Evolutionary conservation across 2,113 vertebrate genomes (phyloP).

Genomic region (Entosphenus tridentatus): DNA sequence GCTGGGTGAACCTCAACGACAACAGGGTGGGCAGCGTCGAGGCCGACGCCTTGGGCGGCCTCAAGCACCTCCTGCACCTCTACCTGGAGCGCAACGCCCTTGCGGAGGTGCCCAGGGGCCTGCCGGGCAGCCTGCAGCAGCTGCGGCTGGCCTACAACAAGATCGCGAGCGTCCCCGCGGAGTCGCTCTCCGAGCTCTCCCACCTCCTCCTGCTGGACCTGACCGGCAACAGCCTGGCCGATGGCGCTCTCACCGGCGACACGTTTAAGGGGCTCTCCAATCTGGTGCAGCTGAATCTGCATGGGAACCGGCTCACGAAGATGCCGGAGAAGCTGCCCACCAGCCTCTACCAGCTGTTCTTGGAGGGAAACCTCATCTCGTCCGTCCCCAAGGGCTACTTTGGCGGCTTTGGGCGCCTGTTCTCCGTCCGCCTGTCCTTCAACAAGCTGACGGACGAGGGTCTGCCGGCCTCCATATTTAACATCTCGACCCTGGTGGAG

Average conservation of each 20-base stretch:
- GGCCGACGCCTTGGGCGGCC: constrained; percentile 45
- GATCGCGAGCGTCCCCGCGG: constrained; percentile 56
- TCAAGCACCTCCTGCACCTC: constrained; percentile 54
- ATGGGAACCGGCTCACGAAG: constrained; percentile 56
- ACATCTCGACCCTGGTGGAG: constrained; percentile 62
- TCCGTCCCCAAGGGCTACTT: constrained; percentile 68
- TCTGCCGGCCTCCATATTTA: constrained; percentile 62
- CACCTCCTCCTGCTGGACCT: constrained; percentile 69
- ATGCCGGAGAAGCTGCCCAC: constrained; percentile 57
- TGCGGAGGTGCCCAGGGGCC: constrained; percentile 50
- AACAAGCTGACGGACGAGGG: constrained; percentile 72
- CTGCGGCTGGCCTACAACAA: constrained; percentile 57
- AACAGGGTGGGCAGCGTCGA: constrained; percentile 51
- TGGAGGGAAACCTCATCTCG: constrained; percentile 70
- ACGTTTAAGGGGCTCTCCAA: constrained; percentile 64
- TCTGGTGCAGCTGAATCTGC: constrained; percentile 83
- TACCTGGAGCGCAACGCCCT: constrained; percentile 63
- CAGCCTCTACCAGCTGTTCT: constrained; percentile 58
- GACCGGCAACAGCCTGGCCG: constrained; percentile 64
- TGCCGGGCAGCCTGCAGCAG: constrained; percentile 61
- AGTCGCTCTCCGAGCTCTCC: constrained; percentile 49
- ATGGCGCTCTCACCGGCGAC: constrained; percentile 46
- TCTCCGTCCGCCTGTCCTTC: constrained; percentile 69
- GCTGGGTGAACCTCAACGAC: constrained; percentile 81
- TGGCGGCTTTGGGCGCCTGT: constrained; percentile 44